Evolutionary conservation across 1,140 invertebrate genomes (phyloP).

Genomic region (Stegodyphus mimosarum): DNA sequence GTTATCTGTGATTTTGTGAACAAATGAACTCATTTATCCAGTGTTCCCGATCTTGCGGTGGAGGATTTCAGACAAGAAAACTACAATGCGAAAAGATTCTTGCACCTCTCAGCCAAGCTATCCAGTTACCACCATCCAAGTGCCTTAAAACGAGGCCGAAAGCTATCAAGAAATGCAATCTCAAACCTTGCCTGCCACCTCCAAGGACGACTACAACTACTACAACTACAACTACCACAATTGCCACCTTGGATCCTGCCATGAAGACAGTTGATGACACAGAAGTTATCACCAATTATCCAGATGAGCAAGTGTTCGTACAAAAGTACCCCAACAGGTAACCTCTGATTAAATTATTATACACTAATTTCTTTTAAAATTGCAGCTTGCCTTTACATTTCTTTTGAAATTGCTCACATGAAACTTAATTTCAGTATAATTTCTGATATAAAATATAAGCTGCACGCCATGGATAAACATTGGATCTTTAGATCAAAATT

Average conservation of each 20-base stretch:
- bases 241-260: not conserved
- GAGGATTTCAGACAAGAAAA: slow-evolving; percentile 85
- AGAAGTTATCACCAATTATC: not conserved
- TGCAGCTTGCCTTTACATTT: not conserved
- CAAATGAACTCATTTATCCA: slow-evolving; percentile 62
- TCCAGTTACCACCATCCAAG: slow-evolving; percentile 77
- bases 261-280: not conserved
- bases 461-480: no score
- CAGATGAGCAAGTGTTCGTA: slow-evolving; percentile 22
- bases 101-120: slow-evolving; percentile 79
- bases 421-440: no score
- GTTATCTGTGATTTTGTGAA: no score
- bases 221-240: slow-evolving; percentile 24
- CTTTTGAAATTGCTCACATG: not conserved
- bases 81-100: slow-evolving; percentile 83
- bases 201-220: slow-evolving; percentile 4
- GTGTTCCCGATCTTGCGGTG: slow-evolving; percentile 91
- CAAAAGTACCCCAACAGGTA: slow-evolving; percentile 55
- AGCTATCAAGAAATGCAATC: slow-evolving; percentile 82
- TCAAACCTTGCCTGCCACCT: slow-evolving; percentile 74
- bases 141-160: slow-evolving; percentile 78
- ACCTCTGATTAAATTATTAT: not conserved
- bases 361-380: not conserved
- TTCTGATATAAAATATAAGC: no score
- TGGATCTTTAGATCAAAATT: no score